Evolutionary conservation across 2,797 vertebrate genomes (phyloP), one percentile per base, ranked within the genome.

Genomic region (Macropodus opercularis): DNA sequence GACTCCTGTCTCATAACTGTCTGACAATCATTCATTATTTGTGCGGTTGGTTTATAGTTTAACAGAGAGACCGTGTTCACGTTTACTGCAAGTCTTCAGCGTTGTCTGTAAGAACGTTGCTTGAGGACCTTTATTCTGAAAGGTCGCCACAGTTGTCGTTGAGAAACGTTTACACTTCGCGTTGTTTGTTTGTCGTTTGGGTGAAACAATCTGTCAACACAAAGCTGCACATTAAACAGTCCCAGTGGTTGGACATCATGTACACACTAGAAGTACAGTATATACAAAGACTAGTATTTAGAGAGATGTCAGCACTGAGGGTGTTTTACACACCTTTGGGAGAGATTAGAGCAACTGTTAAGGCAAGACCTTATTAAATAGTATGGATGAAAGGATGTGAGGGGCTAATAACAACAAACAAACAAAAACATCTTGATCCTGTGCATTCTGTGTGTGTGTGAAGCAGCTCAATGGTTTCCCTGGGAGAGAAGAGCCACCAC

Each of bases 401-500:
- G 31, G 49, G 51, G 27, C 36, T n/a, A 43, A 32, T 23, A n/a
- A 48, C 26, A 63, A 11, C 38, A 43, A 47, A 52, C 58, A 11
- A 36, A 27, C 2, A n/a, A n/a, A n/a, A 13, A n/a, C 22, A 15
- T 51, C 18, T 54, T 26, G 48, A 47, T 63, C 32, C 46, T 59
- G 29, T 52, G 50, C 14, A 65, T 44, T 64, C 38, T 26, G 49
- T 43, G 47, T 43, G 47, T 43, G 66, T 89, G 86, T 92, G 90
- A 84, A 90, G 81, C 75, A 86, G 84, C 86, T 94, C 93, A 96
- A 94, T 92, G 79, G 72, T 82, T 80, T 89, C 88, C 90, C 93
- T 94, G 69, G 77, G 56, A 74, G 69, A 52, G 63, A 38, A 18
- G 44, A 90, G 85, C 88, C 90, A 90, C 84, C 90, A 84, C 50